Conservation (phyloP, 1,140 invertebrate genomes). For the Hylaeus volcanicus region DNA sequence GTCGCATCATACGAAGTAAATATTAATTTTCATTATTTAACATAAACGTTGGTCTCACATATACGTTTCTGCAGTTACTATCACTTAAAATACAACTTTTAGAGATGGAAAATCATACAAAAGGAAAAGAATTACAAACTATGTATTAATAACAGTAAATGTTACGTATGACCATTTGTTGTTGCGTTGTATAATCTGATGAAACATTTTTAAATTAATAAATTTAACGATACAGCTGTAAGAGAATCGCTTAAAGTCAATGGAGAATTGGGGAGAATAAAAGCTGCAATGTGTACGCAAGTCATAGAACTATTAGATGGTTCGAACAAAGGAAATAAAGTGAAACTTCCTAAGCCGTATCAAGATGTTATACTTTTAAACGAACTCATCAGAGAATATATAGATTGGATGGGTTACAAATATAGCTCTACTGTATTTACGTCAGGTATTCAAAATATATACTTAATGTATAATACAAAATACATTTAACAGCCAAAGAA, state of each 20-base stretch:
- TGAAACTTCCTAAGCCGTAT: slow-evolving; percentile 67
- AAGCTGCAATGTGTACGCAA: slow-evolving; percentile 78
- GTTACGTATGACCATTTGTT: too few relatives aligned
- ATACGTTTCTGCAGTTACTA: too few relatives aligned
- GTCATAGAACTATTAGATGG: slow-evolving; percentile 76
- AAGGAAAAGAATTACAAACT: too few relatives aligned
- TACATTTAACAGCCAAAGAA: neutral
- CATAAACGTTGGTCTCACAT: neutral
- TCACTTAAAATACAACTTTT: too few relatives aligned
- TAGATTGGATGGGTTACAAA: slow-evolving; percentile 80
- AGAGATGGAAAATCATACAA: too few relatives aligned
- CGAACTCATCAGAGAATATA: slow-evolving; percentile 79
- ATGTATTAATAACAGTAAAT: too few relatives aligned
- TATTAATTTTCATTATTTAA: slow-evolving; percentile 1
- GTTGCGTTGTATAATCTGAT: too few relatives aligned
- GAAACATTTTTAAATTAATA: too few relatives aligned
- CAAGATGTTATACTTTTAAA: slow-evolving; percentile 76
- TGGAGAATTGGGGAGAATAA: slow-evolving; percentile 75
- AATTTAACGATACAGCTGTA: slow-evolving; percentile 70
- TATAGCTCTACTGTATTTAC: slow-evolving; percentile 75
- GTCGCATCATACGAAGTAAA: neutral
- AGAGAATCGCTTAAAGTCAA: slow-evolving; percentile 76
- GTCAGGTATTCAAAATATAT: slow-evolving; percentile 69
- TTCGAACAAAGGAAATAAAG: slow-evolving; percentile 62
- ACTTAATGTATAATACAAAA: slow-evolving; percentile 6